Percentiles rank a stretch among this genome's conserved stretches.
These are phyloP conservation scores for Phataginus tricuspis DNA, from an alignment of 2,797 vertebrate species.

Conservation along the genomic window DNA sequence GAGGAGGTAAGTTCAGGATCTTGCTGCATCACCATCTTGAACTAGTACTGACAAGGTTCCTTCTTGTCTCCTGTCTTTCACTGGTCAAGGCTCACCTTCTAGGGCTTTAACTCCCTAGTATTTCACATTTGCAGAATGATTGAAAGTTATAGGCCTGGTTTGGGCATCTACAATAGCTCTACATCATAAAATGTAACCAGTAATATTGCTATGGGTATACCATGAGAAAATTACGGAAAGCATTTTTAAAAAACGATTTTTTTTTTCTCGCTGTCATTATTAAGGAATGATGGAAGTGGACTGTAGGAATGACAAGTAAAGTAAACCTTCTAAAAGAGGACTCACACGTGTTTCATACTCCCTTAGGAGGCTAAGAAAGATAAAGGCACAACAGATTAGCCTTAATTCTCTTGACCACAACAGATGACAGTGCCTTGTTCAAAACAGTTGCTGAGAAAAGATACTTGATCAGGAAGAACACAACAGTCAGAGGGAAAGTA, in stretches of 20 bases:
- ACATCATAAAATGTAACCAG: neutral
- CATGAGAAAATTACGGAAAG: neutral
- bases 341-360: neutral
- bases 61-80: neutral
- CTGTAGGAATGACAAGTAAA: neutral
- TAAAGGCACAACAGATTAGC: neutral
- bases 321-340: constrained; percentile 1
- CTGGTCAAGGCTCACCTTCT: neutral
- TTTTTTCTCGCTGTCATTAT: neutral
- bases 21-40: neutral
- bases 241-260: neutral
- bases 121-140: neutral
- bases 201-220: neutral
- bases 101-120: neutral
- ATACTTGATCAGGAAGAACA: neutral
- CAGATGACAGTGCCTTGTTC: neutral
- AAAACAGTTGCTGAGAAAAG: constrained; percentile 30
- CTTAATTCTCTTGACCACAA: neutral
- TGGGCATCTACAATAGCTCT: neutral
- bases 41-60: neutral
- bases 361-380: neutral
- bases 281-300: neutral
- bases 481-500: neutral
- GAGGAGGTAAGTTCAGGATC: neutral
- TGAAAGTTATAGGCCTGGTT: neutral